These are phyloP conservation scores for Stegostoma tigrinum DNA, from an alignment of 2,113 vertebrate genomes.

Conservation along the genomic window DNA sequence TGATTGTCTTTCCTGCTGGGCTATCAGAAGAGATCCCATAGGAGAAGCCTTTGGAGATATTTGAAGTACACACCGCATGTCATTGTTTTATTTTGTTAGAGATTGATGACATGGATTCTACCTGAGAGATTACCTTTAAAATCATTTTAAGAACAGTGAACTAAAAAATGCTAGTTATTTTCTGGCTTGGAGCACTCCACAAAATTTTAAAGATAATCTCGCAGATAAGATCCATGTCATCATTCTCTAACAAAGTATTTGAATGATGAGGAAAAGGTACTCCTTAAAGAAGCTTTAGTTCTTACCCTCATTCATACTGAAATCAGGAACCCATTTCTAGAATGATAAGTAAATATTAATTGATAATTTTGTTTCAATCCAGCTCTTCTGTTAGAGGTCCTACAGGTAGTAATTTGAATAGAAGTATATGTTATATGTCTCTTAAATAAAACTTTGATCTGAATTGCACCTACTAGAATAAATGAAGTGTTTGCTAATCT, in stretches of 20 bases:
- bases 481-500: not conserved
- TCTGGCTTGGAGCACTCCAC: no score
- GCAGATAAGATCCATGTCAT: not conserved
- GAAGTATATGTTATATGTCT: not conserved
- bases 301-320: not conserved
- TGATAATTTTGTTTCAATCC: not conserved
- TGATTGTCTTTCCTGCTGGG: not conserved
- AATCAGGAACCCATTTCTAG: not conserved
- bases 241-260: not conserved
- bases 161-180: no score
- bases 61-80: not conserved
- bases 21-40: not conserved
- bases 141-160: not conserved
- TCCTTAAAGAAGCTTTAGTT: not conserved
- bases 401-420: not conserved
- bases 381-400: not conserved
- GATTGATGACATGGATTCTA: not conserved
- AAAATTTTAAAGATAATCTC: not conserved
- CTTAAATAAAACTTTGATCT: not conserved
- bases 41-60: not conserved
- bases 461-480: not conserved
- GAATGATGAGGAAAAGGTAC: not conserved
- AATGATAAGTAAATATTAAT: not conserved
- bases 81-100: not conserved
- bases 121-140: not conserved